These are phyloP conservation scores for Catamblyrhynchus diadema DNA, from an alignment of 2,797 vertebrate species.

Conservation along the genomic window DNA sequence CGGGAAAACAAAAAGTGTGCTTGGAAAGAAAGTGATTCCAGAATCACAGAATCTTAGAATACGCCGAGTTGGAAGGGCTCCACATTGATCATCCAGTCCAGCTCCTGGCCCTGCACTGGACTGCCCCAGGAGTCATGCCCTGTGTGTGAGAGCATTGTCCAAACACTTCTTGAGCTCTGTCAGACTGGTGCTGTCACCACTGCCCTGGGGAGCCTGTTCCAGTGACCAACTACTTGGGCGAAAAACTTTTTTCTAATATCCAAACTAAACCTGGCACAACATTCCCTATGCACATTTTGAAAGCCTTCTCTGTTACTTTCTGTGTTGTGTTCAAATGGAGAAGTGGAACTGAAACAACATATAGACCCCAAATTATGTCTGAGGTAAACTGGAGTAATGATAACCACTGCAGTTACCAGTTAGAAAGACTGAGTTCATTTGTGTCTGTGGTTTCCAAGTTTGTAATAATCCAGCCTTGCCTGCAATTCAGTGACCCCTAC, in stretches of 20 bases:
- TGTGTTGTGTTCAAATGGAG: neutral
- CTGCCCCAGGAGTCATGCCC: accelerated
- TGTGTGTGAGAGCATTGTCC: neutral
- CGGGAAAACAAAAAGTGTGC: neutral
- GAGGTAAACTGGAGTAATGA: neutral
- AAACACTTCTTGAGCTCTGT: accelerated
- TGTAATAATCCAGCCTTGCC: neutral
- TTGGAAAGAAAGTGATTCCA: neutral
- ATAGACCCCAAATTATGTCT: neutral
- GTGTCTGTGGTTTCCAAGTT: neutral
- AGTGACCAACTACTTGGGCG: accelerated
- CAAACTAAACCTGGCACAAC: neutral
- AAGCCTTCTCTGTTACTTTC: neutral
- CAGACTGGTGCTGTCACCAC: neutral
- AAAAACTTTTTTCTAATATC: neutral
- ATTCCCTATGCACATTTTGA: neutral
- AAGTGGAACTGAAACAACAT: neutral
- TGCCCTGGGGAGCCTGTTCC: neutral
- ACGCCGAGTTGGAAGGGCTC: neutral
- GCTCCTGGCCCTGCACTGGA: neutral
- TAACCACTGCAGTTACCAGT: neutral
- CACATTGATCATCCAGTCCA: neutral
- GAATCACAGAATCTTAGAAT: neutral
- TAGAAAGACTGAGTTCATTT: neutral
- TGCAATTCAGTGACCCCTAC: neutral